phyloP scores from a whole-genome alignment of 2,888 invertebrate species.

The Drosophila subsilvestris region DNA sequence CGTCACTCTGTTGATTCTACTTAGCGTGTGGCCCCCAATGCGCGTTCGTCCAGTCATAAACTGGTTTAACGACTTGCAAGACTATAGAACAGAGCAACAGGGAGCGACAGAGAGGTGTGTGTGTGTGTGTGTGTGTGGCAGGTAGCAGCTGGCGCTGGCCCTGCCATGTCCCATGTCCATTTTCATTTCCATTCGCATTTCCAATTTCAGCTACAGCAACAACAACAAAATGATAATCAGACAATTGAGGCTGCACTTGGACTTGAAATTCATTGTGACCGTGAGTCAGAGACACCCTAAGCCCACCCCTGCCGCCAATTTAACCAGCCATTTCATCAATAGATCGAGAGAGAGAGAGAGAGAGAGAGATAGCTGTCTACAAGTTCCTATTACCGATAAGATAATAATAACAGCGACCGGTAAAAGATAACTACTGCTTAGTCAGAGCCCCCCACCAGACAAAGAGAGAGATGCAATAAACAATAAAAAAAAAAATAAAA shows the following conservation, averaged over 20 bases:
- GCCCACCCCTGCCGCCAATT: neutral
- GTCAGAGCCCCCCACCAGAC: neutral
- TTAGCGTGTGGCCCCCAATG: constrained; percentile 50
- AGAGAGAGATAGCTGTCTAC: neutral
- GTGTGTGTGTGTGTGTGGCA: constrained; percentile 9
- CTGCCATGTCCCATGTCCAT: neutral
- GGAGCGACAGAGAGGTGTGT: neutral
- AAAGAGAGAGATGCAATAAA: constrained; percentile 1
- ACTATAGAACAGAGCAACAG: constrained; percentile 12
- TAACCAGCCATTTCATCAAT: neutral
- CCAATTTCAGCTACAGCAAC: neutral
- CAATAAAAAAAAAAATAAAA: neutral
- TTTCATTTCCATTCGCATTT: neutral
- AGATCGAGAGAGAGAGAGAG: neutral
- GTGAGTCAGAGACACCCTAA: neutral
- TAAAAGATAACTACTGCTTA: neutral
- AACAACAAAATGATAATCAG: constrained; percentile 16
- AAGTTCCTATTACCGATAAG: neutral
- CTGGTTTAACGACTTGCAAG: constrained; percentile 49
- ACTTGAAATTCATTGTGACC: constrained; percentile 29
- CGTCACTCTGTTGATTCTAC: constrained; percentile 46
- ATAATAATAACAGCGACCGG: neutral
- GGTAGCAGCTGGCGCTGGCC: constrained; percentile 11
- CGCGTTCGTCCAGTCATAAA: constrained; percentile 47
- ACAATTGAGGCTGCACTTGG: constrained; percentile 40